Evolutionary conservation across 1,140 invertebrate species (phyloP).

Genomic region (Ips nitidus): DNA sequence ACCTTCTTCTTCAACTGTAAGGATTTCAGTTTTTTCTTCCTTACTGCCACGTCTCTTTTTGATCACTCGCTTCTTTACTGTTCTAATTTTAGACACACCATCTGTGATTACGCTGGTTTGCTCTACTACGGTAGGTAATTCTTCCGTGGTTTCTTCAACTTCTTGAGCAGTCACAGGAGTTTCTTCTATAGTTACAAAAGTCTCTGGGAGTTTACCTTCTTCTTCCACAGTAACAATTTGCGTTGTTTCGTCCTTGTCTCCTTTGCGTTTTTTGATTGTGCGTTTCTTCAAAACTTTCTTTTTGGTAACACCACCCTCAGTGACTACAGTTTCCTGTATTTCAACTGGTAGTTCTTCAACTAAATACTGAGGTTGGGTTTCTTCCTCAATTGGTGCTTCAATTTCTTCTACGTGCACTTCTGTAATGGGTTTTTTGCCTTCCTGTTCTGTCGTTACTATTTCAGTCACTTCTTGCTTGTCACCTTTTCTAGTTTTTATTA

Average conservation of each 20-base stretch:
- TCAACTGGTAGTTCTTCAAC: constrained; percentile 51
- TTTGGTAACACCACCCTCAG: constrained; percentile 42
- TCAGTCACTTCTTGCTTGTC: constrained; percentile 53
- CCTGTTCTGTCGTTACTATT: constrained; percentile 55
- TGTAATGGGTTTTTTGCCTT: constrained; percentile 48
- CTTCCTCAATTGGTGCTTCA: constrained; percentile 46
- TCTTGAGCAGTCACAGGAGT: constrained; percentile 29
- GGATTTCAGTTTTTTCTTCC: constrained; percentile 47
- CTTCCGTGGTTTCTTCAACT: constrained; percentile 45
- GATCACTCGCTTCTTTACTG: constrained; percentile 48
- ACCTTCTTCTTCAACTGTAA: constrained; percentile 48
- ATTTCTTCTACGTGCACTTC: constrained; percentile 49
- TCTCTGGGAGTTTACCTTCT: constrained; percentile 47
- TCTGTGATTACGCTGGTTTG: constrained; percentile 43
- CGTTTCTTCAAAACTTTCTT: constrained; percentile 48
- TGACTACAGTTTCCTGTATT: constrained; percentile 40
- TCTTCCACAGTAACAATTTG: constrained; percentile 50
- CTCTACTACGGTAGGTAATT: constrained; percentile 40
- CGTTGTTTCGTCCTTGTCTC: constrained; percentile 45
- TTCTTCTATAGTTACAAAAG: constrained; percentile 18
- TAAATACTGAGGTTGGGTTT: constrained; percentile 40
- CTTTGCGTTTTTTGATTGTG: constrained; percentile 49
- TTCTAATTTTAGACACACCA: constrained; percentile 39
- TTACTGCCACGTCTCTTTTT: constrained; percentile 49
- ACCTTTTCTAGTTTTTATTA: constrained; percentile 53